Percentiles rank a stretch among this genome's conserved stretches.
Conservation (phyloP, 2,797 vertebrate species). For the Trachurus trachurus region DNA sequence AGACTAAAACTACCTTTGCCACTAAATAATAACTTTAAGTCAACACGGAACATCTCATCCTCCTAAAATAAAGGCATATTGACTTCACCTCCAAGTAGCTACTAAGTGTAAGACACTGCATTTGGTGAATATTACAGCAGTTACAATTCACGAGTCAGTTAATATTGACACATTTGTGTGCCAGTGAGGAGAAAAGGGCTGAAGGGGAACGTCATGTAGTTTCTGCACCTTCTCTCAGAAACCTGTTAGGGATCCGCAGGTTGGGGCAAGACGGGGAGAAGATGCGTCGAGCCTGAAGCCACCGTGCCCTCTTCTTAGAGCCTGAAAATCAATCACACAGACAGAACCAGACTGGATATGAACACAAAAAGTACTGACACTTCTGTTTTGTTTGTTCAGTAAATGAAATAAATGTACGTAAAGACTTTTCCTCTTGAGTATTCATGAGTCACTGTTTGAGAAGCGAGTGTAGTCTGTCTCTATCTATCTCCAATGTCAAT, state of each 20-base stretch:
- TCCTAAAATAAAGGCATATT: background rate
- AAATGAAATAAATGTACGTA: too few species aligned
- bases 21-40: background rate
- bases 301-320: conserved; percentile 88
- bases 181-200: background rate
- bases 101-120: background rate
- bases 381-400: too few species aligned
- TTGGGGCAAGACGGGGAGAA: conserved; percentile 89
- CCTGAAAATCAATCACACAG: conserved; percentile 76
- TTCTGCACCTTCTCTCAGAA: conserved; percentile 88
- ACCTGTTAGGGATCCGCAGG: conserved; percentile 90
- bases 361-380: background rate
- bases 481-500: background rate
- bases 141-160: background rate
- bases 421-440: too few species aligned
- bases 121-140: background rate
- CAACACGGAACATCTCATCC: background rate
- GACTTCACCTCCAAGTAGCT: background rate
- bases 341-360: conserved; percentile 6
- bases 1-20: background rate
- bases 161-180: background rate
- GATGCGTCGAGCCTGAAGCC: conserved; percentile 88
- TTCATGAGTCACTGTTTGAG: too few species aligned
- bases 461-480: background rate
- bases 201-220: background rate